These are phyloP conservation scores for Drosophila nr. perissopoda DNA, from an alignment of 2,888 invertebrate species.

Conservation along the genomic window DNA sequence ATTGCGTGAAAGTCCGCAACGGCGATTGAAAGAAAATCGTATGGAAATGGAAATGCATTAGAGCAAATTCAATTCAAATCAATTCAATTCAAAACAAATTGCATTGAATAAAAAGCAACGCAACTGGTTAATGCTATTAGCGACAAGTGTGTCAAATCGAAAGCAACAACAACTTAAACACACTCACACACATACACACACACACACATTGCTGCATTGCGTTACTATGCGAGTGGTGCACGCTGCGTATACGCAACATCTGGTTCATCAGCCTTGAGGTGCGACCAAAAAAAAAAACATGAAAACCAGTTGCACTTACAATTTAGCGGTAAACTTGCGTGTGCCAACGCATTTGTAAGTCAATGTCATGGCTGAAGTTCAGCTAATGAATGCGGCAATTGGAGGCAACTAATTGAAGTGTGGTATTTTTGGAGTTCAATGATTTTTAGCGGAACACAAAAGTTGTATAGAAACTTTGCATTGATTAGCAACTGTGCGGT, in stretches of 20 bases:
- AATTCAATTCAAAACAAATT: constrained; percentile 41
- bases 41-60: constrained; percentile 30
- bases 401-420: constrained; percentile 36
- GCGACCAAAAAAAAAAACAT: constrained; percentile 33
- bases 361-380: constrained; percentile 67
- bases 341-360: constrained; percentile 53
- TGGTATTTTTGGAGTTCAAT: constrained; percentile 45
- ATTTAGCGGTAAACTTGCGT: constrained; percentile 55
- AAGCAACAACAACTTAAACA: constrained; percentile 23
- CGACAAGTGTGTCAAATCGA: constrained; percentile 65
- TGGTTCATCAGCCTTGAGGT: constrained; percentile 54
- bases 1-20: constrained; percentile 66
- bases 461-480: constrained; percentile 7
- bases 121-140: constrained; percentile 63
- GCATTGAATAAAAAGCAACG: constrained; percentile 42
- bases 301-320: constrained; percentile 66
- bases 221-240: constrained; percentile 51
- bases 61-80: constrained; percentile 44
- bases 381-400: constrained; percentile 37
- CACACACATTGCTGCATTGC: neutral
- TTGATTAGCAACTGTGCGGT: constrained; percentile 1
- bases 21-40: constrained; percentile 40
- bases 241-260: constrained; percentile 72
- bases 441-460: constrained; percentile 16
- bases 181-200: neutral